Evolutionary conservation across 2,797 vertebrate genomes (phyloP), one percentile per base, ranked within the genome.

Genomic region (Phrynocephalus guinanensis): DNA sequence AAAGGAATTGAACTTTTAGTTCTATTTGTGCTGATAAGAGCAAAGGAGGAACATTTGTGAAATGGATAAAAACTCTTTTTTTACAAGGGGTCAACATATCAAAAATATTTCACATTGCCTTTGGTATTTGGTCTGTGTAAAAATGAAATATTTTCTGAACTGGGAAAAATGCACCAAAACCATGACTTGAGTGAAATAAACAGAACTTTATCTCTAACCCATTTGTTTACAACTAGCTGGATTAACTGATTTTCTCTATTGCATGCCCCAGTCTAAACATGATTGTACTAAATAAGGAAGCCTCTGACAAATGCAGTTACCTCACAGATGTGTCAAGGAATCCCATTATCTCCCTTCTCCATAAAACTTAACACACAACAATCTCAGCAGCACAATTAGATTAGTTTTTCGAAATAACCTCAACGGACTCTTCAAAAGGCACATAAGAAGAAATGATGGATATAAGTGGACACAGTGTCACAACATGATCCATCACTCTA

Each of bases 381-480:
- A 92, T 76, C 6, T 76, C 67, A 85, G 22, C 76, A 90, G 71
- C 10, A n/a, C 38, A 89, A n/a, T 81, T 87, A 90, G 88, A 85
- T 2, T 86, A 79, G 56, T 52, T 26, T 3, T 86, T 28, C 50
- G 15, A 22, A 86, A 24, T 1, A 16, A 11, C 67, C 72, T 72
- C 18, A 7, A 4, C 48, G 8, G n/a, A 33, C 26, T 3, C 72
- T 11, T 91, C 75, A 91, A 92, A 77, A 1, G 52, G 0, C 0
- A 60, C 0, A 1, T 10, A 91, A 76, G 66, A 7, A 18, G 10
- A 84, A 81, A 82, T 83, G 77, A 82, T 6, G 3, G 38, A 72
- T 70, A 50, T 0, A 33, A 82, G 80, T 83, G 76, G 71, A 26
- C 33, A 76, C 66, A 6, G 38, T 52, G 24, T 83, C 85, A 73